Percentiles rank a stretch among this genome's conserved stretches.
phyloP scores from a whole-genome alignment of 2,113 vertebrate species.

The Nymphicus hollandicus region DNA sequence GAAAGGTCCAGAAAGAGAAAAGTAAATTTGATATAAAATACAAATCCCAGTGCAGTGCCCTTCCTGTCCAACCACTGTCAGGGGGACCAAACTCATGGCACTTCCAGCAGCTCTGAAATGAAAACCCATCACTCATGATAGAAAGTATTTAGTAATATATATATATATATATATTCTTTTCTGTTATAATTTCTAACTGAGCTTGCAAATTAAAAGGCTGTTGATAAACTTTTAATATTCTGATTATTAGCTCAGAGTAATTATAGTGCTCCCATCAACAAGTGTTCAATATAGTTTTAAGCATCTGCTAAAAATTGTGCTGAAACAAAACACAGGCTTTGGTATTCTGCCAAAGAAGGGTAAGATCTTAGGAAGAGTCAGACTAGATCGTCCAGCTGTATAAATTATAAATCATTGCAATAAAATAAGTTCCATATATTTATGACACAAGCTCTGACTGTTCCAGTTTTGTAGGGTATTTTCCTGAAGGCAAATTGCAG shows the following conservation, averaged over 20 bases:
- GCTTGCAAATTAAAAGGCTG: neutral
- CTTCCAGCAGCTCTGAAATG: neutral
- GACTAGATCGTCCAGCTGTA: neutral
- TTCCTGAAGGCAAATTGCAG: neutral
- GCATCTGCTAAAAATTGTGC: neutral
- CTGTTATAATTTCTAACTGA: neutral
- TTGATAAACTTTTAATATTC: neutral
- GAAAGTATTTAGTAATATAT: neutral
- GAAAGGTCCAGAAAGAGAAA: neutral
- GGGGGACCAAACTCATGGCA: neutral
- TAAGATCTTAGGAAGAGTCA: conserved; percentile 2
- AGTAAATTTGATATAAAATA: neutral
- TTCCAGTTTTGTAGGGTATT: neutral
- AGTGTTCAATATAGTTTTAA: neutral
- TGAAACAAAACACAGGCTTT: neutral
- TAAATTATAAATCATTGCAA: conserved; percentile 29
- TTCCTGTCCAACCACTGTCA: neutral
- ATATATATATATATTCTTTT: neutral
- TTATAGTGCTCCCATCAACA: neutral
- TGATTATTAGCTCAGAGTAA: neutral
- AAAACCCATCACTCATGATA: neutral
- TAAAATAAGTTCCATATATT: neutral
- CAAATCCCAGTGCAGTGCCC: fast-evolving
- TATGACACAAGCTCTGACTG: neutral
- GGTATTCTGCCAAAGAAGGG: neutral